phyloP scores from a whole-genome alignment of 1,140 invertebrate species.

The Steinernema khuongi region DNA sequence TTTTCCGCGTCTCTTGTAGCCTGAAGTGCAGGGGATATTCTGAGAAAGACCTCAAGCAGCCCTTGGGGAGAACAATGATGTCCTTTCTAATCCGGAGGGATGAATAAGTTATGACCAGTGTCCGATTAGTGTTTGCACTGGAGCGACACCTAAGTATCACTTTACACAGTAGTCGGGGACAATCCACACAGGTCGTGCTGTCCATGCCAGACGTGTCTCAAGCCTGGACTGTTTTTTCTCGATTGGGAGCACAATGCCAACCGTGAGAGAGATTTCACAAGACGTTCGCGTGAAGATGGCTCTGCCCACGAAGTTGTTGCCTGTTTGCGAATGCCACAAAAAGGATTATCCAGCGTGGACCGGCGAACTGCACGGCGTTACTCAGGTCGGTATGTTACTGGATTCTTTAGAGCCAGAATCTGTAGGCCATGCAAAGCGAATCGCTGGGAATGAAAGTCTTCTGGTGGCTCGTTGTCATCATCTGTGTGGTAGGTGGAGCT shows the following conservation, averaged over 20 bases:
- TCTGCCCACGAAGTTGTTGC: background rate
- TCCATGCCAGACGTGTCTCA: too few species aligned
- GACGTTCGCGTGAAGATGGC: background rate
- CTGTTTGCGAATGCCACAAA: constrained; percentile 45
- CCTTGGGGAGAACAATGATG: too few species aligned
- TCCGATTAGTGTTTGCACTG: background rate
- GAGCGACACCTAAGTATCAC: background rate
- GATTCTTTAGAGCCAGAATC: background rate
- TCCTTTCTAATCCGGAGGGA: background rate
- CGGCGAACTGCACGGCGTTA: constrained; percentile 53
- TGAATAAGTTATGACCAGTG: background rate
- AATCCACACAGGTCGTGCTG: background rate
- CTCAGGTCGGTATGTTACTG: constrained; percentile 31
- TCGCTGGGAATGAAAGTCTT: constrained; percentile 36
- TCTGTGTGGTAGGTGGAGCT: constrained; percentile 44
- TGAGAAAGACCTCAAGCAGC: too few species aligned
- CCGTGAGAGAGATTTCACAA: background rate
- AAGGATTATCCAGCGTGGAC: constrained; percentile 54
- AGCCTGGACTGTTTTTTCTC: too few species aligned
- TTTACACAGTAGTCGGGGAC: background rate
- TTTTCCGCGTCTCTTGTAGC: too few species aligned
- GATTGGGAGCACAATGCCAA: background rate
- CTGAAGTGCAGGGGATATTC: too few species aligned
- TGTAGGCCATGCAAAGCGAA: constrained; percentile 49
- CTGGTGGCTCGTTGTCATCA: constrained; percentile 49